Evolutionary conservation across 2,888 invertebrate species (phyloP).

Genomic region (Drosophila atripex): DNA sequence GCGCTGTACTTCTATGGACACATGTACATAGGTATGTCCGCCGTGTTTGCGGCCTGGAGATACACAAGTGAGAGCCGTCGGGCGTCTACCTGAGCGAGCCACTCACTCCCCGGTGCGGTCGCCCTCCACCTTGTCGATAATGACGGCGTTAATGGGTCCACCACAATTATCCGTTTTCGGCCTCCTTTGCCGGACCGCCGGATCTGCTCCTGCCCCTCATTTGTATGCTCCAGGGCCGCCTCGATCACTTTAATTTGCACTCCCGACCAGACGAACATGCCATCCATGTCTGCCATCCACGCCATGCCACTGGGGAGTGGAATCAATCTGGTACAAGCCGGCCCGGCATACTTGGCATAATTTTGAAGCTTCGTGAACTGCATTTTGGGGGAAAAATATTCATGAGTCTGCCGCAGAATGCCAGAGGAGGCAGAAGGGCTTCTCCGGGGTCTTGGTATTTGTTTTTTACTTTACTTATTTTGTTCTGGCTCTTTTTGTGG

Average conservation of each 20-base stretch:
- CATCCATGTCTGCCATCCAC: slow-evolving; percentile 4
- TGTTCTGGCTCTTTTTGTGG: slow-evolving; percentile 6
- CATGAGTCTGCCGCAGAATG: slow-evolving; percentile 13
- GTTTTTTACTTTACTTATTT: neutral
- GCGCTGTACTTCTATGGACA: neutral
- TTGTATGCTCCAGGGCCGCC: slow-evolving; percentile 50
- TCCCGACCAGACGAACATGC: slow-evolving; percentile 18
- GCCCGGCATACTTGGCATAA: slow-evolving; percentile 37
- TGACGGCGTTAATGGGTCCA: slow-evolving; percentile 57
- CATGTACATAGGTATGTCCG: no score
- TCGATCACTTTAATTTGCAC: slow-evolving; percentile 22
- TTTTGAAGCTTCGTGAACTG: slow-evolving; percentile 27
- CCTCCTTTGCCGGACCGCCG: neutral
- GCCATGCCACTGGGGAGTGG: slow-evolving; percentile 1
- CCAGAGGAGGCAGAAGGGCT: slow-evolving; percentile 33
- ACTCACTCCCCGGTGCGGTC: no score
- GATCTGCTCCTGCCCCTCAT: slow-evolving; percentile 39
- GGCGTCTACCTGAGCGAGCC: neutral
- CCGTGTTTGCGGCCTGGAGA: no score
- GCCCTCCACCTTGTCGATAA: slow-evolving; percentile 48
- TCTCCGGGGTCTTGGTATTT: slow-evolving; percentile 11
- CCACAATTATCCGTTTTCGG: slow-evolving; percentile 34
- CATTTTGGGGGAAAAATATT: slow-evolving; percentile 33
- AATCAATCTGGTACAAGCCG: slow-evolving; percentile 21
- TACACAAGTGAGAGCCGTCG: no score